These are phyloP conservation scores for Orthonyx spaldingii DNA, from an alignment of 2,113 vertebrate species.

Conservation along the genomic window DNA sequence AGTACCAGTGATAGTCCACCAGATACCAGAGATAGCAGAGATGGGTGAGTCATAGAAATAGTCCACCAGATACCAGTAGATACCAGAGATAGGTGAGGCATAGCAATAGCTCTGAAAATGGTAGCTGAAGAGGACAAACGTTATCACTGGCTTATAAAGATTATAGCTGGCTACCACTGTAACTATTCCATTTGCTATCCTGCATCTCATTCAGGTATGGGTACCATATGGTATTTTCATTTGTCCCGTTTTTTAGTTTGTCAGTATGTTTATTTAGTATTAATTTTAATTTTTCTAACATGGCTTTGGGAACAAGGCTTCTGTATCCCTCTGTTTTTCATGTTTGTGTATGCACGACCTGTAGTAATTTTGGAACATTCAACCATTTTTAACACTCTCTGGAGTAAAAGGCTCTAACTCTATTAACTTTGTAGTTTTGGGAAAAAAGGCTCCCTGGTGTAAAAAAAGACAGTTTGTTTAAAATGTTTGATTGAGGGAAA, in stretches of 20 bases:
- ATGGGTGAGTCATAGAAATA: background rate
- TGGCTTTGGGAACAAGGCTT: background rate
- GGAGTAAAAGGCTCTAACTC: background rate
- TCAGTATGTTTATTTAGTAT: background rate
- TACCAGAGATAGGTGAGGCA: too few species aligned
- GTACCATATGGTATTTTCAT: background rate
- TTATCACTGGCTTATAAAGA: background rate
- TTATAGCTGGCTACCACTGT: background rate
- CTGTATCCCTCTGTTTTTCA: background rate
- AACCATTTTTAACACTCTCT: background rate
- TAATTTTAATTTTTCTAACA: background rate
- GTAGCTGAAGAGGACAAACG: background rate
- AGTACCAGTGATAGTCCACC: background rate
- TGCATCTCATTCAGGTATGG: background rate
- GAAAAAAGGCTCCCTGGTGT: background rate
- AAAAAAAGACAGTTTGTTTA: background rate
- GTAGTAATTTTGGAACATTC: background rate
- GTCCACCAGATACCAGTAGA: too few species aligned
- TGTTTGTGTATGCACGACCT: background rate
- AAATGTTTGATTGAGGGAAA: background rate
- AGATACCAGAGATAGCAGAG: too few species aligned
- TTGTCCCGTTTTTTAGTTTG: background rate
- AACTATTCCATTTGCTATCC: background rate
- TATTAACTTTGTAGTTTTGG: background rate
- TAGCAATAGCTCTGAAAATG: background rate